Evolutionary conservation across 1,140 invertebrate species (phyloP).

Genomic region (Cydia amplana): DNA sequence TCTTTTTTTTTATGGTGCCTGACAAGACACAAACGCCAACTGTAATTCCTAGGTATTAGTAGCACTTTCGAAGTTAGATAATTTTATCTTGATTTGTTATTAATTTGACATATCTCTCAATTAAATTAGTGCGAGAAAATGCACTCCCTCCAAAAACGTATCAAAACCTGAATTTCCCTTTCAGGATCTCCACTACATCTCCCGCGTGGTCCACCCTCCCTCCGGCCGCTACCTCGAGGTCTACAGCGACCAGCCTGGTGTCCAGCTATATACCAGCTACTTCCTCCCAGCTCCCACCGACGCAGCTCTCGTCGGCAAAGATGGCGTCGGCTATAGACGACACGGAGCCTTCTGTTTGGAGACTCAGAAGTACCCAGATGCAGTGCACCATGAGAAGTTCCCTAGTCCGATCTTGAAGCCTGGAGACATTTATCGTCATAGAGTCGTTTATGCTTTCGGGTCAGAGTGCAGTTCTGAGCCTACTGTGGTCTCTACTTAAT

Average conservation of each 20-base stretch:
- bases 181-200: conserved; percentile 63
- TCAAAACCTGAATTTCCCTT: conserved; percentile 33
- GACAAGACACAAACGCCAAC: no score
- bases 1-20: no score
- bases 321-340: conserved; percentile 83
- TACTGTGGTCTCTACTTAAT: conserved; percentile 42
- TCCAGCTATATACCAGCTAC: conserved; percentile 94
- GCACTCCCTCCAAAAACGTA: no score
- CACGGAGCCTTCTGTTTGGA: conserved; percentile 94
- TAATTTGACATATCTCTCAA: no score
- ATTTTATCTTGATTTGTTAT: no score
- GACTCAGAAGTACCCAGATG: conserved; percentile 95
- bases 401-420: conserved; percentile 86
- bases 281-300: conserved; percentile 82
- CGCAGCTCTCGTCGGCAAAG: conserved; percentile 84
- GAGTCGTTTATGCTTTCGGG: conserved; percentile 81
- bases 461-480: conserved; percentile 38
- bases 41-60: no score
- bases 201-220: conserved; percentile 83
- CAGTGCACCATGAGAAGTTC: conserved; percentile 90
- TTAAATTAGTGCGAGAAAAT: no score
- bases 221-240: conserved; percentile 88
- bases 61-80: no score
- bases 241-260: conserved; percentile 91
- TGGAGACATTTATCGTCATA: conserved; percentile 85